Base-by-base conservation (phyloP, 2,113 vertebrate genomes). In the Macheiramphus alcinus region DNA sequence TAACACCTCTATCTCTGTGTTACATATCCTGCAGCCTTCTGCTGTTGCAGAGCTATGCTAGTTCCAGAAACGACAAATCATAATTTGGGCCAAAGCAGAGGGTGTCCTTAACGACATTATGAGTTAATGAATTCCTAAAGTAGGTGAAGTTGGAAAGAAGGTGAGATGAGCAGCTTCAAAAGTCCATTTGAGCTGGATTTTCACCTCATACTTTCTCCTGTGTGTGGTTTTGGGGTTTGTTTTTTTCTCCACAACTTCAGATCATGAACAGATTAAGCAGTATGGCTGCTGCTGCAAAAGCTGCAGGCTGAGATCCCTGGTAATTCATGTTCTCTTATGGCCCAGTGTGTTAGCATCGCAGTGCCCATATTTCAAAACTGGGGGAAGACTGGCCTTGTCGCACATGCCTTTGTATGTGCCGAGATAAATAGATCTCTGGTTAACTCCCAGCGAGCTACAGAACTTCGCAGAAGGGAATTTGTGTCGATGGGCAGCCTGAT, bases 381-480 rank as follows among this genome's bases (percentile, higher is more conserved):
- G 42, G 78, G 75, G 12, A 29, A 10, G 55, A 48, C 80, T 32
- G 67, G 55, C 68, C 72, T 42, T 53, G 25, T 16, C 3, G 1
- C 86, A 74, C 13, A 43, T 92, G 62, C 52, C 63, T 70, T 53
- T 42, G 71, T 87, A 48, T 21, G 10, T 94, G 82, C 50, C 0
- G 27, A 88, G 88, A 66, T 90, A 73, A 83, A 94, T 1, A 26
- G 59, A 73, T 62, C 80, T 88, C 83, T 76, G 88, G 63, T 76
- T 22, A 43, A 38, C 68, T 88, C 88, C 88, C 94, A 86, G 72
- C 1, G 6, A 74, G 75, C 63, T 63, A n/a, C 48, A 10, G 31
- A 70, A 34, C 90, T 36, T 74, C 1, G 0, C 86, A 80, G 82
- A 8, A 87, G n/a, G 71, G 58, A 95, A 55, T 34, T 73, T 5